Base-by-base conservation (phyloP, 37 sponge, comb jelly and placozoan genomes). In the Eunapius fragilis region DNA sequence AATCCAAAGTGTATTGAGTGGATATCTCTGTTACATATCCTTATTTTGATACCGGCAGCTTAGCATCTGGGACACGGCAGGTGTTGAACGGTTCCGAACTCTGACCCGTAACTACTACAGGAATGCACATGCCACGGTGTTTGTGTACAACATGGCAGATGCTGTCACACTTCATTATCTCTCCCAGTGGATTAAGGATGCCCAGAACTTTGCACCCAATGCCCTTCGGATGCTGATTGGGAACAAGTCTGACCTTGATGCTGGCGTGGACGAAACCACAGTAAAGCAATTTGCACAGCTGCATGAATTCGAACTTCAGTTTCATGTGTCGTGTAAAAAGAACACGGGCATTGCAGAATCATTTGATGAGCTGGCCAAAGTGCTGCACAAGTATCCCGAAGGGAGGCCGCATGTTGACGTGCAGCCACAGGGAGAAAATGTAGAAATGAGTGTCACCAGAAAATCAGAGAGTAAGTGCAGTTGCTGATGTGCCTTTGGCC, bases 41-140 rank as follows among this genome's bases (percentile, higher is more conserved):
- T n/a, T n/a, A n/a, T n/a, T n/a, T n/a, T n/a, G n/a, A n/a, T n/a
- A n/a, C n/a, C 24, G 74, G 32, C 72, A 89, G 87, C 68, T 93
- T 67, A 93, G 86, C 67, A 91, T 96, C 28, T 96, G 96, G 96
- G 96, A 96, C 87, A 96, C 96, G 37, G 96, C 96, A 24, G 96
- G 96, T n/a, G 96, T 96, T 48, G 96, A 96, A 45, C 31, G 96
- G 81, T 96, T 96, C 87, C 74, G 96, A 22, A 96, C 96, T 0
- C 85, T 96, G 78, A 96, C 96, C 2, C 71, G 96, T 6, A 96
- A 96, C 85, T 96, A 96, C 87, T 96, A 96, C 71, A 84, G 96
- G 0, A 93, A 93, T 70, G 96, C 96, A 36, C 93, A 96, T 79
- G 96, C 92, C 0, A 87, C 96, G 24, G 96, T 96, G 32, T 93